phyloP scores from a whole-genome alignment of 1,140 invertebrate species.

The Campoletis sonorensis region DNA sequence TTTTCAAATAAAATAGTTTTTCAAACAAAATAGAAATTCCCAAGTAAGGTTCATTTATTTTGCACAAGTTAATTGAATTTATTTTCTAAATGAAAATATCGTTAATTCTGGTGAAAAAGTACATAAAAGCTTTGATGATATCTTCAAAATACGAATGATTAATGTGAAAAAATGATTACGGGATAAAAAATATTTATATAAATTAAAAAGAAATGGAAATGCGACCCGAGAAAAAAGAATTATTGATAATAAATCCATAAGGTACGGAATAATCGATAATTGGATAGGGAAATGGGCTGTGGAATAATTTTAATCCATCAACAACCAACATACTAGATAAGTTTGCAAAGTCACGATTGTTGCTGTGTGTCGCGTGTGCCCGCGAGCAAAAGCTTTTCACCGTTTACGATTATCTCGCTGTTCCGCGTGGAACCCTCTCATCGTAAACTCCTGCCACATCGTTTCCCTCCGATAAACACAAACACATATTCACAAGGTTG shows the following conservation, averaged over 20 bases:
- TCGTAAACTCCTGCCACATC: neutral
- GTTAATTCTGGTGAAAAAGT: too few species aligned
- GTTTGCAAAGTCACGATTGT: constrained; percentile 26
- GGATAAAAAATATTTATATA: too few species aligned
- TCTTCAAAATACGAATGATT: too few species aligned
- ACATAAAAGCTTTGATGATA: too few species aligned
- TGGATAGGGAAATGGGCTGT: constrained; percentile 27
- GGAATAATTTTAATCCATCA: constrained; percentile 32
- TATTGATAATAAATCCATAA: neutral
- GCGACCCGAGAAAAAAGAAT: neutral
- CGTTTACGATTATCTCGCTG: constrained; percentile 6
- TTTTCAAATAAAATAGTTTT: too few species aligned
- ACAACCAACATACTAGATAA: neutral
- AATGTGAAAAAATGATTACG: too few species aligned
- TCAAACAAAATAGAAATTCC: too few species aligned
- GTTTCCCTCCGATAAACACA: too few species aligned
- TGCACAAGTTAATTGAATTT: too few species aligned
- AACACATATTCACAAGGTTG: neutral
- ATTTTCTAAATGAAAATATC: too few species aligned
- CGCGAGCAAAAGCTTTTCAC: neutral
- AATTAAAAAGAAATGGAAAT: neutral
- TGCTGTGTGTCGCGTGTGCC: constrained; percentile 9
- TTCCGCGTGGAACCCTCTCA: neutral
- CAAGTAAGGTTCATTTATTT: too few species aligned
- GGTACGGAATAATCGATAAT: constrained; percentile 8